A percentile compares a stretch with the other conserved stretches of the same genome.
Evolutionary conservation across 2,888 invertebrate genomes (phyloP).

Genomic region (Sarcophaga variegata): DNA sequence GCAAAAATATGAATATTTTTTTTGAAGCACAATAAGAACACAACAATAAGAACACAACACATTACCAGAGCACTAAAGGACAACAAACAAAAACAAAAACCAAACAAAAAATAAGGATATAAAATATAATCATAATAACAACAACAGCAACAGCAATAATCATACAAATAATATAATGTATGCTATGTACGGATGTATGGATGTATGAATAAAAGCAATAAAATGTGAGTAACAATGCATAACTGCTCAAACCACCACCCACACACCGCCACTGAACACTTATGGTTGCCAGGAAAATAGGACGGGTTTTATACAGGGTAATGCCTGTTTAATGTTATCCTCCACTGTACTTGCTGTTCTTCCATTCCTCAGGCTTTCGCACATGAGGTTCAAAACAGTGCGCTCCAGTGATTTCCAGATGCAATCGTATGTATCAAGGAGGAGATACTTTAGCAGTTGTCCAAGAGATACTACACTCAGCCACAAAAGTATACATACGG

Average conservation of each 20-base stretch:
- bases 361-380: too few species aligned
- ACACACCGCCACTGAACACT: background rate
- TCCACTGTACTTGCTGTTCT: too few species aligned
- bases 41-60: background rate
- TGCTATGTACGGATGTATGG: background rate
- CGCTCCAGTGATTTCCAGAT: too few species aligned
- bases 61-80: conserved; percentile 31
- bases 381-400: too few species aligned
- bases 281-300: too few species aligned
- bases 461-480: too few species aligned
- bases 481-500: too few species aligned
- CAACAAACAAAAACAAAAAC: background rate
- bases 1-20: conserved; percentile 40
- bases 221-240: background rate
- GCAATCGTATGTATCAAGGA: too few species aligned
- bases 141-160: background rate
- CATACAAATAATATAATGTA: background rate
- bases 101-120: background rate
- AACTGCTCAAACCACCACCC: background rate
- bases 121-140: background rate
- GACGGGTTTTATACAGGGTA: too few species aligned
- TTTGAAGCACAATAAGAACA: background rate
- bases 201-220: background rate
- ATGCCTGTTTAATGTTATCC: too few species aligned
- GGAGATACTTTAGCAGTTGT: too few species aligned